Evolutionary conservation across 2,888 invertebrate species (phyloP).

Genomic region (Pristionchus arcanus): DNA sequence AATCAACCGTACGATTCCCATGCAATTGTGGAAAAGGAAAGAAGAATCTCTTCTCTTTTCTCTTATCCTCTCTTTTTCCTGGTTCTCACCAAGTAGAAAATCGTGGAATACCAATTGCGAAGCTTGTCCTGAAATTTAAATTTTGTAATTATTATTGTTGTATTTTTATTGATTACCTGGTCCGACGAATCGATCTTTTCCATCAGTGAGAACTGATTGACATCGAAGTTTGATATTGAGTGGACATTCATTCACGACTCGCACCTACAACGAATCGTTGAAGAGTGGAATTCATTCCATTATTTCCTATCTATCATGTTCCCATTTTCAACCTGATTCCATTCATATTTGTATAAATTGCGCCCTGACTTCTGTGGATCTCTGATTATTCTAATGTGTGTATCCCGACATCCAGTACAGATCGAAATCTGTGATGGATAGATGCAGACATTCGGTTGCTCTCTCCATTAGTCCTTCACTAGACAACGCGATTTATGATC

Average conservation of each 20-base stretch:
- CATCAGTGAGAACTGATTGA: slow-evolving; percentile 50
- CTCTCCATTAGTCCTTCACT: background rate
- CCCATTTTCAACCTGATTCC: background rate
- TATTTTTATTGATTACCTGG: background rate
- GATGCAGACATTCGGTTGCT: background rate
- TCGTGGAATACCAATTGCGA: slow-evolving; percentile 29
- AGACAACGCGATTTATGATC: background rate
- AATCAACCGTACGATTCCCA: slow-evolving; percentile 47
- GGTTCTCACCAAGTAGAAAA: slow-evolving; percentile 24
- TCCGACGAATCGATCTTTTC: slow-evolving; percentile 53
- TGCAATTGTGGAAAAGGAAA: slow-evolving; percentile 2
- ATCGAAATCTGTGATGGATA: background rate
- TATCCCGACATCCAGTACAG: background rate
- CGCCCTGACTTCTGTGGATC: background rate
- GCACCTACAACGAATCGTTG: background rate
- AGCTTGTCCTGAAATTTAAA: background rate
- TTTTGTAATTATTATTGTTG: background rate
- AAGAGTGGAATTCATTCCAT: background rate
- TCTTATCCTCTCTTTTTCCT: background rate
- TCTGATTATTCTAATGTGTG: background rate
- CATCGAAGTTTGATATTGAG: slow-evolving; percentile 56
- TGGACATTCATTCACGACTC: slow-evolving; percentile 55
- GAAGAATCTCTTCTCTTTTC: background rate
- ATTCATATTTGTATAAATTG: background rate
- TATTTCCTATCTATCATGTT: background rate